phyloP scores from a whole-genome alignment of 2,888 invertebrate genomes.

The Chymomyza fuscimana region DNA sequence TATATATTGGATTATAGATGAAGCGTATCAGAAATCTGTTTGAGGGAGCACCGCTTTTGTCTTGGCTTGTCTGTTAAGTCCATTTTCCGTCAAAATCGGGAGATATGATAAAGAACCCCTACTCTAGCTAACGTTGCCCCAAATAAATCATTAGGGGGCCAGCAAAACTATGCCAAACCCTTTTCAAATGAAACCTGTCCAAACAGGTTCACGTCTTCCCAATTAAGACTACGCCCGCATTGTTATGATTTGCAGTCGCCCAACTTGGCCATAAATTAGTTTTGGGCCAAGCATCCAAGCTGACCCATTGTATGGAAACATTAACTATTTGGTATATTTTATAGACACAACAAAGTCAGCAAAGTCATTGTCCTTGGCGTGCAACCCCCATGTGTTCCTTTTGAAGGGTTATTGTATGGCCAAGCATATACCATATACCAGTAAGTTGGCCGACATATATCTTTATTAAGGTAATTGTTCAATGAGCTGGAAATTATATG shows the following conservation, averaged over 20 bases:
- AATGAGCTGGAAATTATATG: background rate
- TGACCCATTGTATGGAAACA: background rate
- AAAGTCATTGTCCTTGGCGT: background rate
- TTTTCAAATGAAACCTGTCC: no score
- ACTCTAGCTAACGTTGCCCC: no score
- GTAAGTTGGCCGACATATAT: constrained; percentile 47
- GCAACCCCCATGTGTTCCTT: background rate
- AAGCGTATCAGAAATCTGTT: no score
- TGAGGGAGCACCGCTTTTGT: no score
- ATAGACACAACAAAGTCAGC: background rate
- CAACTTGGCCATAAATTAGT: background rate
- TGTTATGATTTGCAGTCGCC: background rate
- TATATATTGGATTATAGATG: no score
- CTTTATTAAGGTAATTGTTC: background rate
- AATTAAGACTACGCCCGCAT: background rate
- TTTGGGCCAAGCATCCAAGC: background rate
- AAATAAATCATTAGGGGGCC: no score
- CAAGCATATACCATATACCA: background rate
- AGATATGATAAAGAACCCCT: no score
- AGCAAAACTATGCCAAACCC: no score
- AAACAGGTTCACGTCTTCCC: background rate
- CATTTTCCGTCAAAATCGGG: no score
- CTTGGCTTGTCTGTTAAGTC: no score
- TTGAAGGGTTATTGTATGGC: background rate
- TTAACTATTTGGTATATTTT: background rate